Conservation (phyloP, 2,888 invertebrate genomes). For the Melanotus villosus region DNA sequence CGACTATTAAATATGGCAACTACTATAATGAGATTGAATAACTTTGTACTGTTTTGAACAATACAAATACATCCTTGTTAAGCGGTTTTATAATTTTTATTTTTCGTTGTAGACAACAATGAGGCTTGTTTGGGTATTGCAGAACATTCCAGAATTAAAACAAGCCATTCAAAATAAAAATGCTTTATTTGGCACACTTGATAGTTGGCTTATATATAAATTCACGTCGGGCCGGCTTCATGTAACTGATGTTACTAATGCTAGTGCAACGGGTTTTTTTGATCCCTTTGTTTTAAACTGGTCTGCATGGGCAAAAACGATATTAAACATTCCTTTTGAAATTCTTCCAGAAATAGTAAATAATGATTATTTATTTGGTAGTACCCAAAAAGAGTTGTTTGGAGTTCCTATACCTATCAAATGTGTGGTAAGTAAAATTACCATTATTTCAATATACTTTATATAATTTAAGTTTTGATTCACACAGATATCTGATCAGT, state of each 20-base stretch:
- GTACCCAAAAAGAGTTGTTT: conserved; percentile 77
- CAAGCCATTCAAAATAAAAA: conserved; percentile 75
- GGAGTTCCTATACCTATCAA: conserved; percentile 84
- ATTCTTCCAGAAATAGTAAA: conserved; percentile 88
- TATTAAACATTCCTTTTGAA: conserved; percentile 79
- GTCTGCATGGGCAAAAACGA: conserved; percentile 79
- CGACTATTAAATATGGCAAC: too few species aligned
- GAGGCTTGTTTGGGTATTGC: conserved; percentile 76
- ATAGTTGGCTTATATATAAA: conserved; percentile 94
- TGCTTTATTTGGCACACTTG: conserved; percentile 89
- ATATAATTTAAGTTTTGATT: too few species aligned
- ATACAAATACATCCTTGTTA: too few species aligned
- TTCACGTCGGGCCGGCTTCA: conserved; percentile 77
- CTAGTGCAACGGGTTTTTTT: conserved; percentile 92
- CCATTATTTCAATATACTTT: too few species aligned
- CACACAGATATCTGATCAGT: conserved; percentile 86
- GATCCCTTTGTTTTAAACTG: conserved; percentile 93
- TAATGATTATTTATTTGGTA: conserved; percentile 83
- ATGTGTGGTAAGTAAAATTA: conserved; percentile 76
- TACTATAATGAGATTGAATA: too few species aligned
- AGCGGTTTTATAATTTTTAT: too few species aligned
- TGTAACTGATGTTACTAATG: conserved; percentile 91
- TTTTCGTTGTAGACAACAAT: conserved; percentile 86
- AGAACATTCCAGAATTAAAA: conserved; percentile 79
- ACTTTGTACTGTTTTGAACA: too few species aligned